Percentiles rank a stretch among this genome's conserved stretches.
Conservation (phyloP, 35 echinoderm and acorn worm genomes). For the Eucidaris tribuloides region DNA sequence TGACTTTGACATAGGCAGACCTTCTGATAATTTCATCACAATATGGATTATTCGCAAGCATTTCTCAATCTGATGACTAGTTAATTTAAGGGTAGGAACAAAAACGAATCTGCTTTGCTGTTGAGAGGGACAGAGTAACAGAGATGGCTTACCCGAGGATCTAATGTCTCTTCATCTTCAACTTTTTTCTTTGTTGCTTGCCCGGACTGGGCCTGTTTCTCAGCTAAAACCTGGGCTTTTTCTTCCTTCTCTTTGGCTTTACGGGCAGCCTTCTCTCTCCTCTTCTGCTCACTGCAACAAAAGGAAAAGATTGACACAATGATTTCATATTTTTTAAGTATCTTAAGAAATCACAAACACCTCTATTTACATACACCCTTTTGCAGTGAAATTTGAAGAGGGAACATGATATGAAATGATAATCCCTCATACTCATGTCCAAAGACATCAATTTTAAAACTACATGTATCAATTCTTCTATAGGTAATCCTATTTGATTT, state of each 20-base stretch:
- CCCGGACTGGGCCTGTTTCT: conserved; percentile 45
- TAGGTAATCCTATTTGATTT: no score
- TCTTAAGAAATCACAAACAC: no score
- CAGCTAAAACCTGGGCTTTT: conserved; percentile 61
- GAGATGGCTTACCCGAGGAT: conserved; percentile 95
- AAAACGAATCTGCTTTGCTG: no score
- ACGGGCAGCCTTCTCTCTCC: conserved; percentile 90
- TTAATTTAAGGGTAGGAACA: no score
- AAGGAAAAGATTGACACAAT: neutral
- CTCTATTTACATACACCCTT: no score
- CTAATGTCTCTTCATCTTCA: conserved; percentile 86
- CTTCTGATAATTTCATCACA: no score
- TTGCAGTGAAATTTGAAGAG: no score
- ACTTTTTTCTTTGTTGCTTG: conserved; percentile 34
- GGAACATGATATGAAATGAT: neutral
- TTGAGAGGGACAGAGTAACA: no score
- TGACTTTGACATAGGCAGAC: no score
- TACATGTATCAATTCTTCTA: no score
- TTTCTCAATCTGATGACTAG: no score
- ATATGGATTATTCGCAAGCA: no score
- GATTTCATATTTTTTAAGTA: neutral
- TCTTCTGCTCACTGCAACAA: conserved; percentile 85
- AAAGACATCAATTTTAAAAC: neutral
- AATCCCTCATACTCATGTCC: neutral
- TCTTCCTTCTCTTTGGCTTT: conserved; percentile 98